Evolutionary conservation across 2,888 invertebrate species (phyloP), one percentile per base, ranked within the genome.

Genomic region (Amiota minor): DNA sequence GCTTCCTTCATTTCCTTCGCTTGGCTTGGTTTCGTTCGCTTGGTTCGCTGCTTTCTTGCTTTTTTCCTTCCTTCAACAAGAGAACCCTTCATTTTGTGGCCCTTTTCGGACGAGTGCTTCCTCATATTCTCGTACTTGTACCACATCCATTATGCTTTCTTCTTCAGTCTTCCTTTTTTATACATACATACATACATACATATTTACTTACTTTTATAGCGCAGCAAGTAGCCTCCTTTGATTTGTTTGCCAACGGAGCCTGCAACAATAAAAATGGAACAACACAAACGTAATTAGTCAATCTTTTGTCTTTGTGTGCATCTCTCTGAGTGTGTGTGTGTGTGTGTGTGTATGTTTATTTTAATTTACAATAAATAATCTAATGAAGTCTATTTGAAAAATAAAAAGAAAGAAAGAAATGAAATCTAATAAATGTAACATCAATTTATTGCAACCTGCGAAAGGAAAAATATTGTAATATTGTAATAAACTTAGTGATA

Each of bases 151-250:
- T 59, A 20, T 18, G 20, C 20, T 59, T 20, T 59, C 18, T 11
- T 20, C 59, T n/a, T 9, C 12, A 9, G 2, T 35, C 35, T 35
- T 35, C 35, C 6, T 35, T 35, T 20, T 59, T 16, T n/a, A 9
- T 20, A 20, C n/a, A n/a, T n/a, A n/a, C n/a, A n/a, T n/a, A n/a
- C n/a, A n/a, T n/a, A n/a, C n/a, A n/a, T n/a, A n/a, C n/a, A n/a
- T n/a, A n/a, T n/a, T n/a, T 82, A 93, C 94, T 94, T 90, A 95
- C 95, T 92, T 92, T 94, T 94, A 88, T 94, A 94, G 77, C 94
- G 92, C 72, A 94, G 91, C 89, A 95, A 92, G 88, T 94, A 94
- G 64, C 95, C 94, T 74, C 94, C 94, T 89, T 94, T 94, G 83
- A 95, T 92, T 89, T 94, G 94, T 87, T 93, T 94, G 74, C 93